These are phyloP conservation scores for Papilio gigon DNA, from an alignment of 2,888 invertebrate species.

Conservation along the genomic window DNA sequence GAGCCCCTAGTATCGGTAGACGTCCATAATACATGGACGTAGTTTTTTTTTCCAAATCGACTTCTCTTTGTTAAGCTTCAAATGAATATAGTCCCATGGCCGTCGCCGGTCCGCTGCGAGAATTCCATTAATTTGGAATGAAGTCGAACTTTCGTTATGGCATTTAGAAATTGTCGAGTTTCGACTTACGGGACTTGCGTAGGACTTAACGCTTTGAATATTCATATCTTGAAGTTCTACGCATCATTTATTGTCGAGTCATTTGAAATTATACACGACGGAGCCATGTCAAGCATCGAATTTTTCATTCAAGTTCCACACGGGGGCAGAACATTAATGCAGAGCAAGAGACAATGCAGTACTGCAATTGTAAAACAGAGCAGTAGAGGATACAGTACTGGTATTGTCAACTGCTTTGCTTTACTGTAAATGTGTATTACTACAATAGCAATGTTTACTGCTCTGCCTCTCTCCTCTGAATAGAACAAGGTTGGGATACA, in stretches of 20 bases:
- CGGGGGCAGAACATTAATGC: background rate
- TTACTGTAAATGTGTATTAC: no score
- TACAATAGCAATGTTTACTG: no score
- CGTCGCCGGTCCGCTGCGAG: background rate
- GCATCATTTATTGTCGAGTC: background rate
- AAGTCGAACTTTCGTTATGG: conserved; percentile 2
- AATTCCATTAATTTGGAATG: background rate
- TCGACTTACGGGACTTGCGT: background rate
- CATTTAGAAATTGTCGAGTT: background rate
- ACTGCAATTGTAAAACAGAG: no score
- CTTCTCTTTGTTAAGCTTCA: background rate
- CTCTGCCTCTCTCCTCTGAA: no score
- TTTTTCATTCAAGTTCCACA: background rate
- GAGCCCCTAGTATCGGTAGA: no score
- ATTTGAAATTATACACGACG: background rate
- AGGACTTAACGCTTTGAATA: background rate
- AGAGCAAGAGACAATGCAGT: background rate
- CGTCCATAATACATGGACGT: no score
- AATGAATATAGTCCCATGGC: no score
- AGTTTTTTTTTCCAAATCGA: background rate
- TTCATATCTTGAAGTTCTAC: background rate
- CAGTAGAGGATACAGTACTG: no score
- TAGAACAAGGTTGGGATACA: background rate
- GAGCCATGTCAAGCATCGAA: background rate
- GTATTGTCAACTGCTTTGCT: no score